Evolutionary conservation across 2,888 invertebrate species (phyloP), one percentile per base, ranked within the genome.

Genomic region (Taphrorychus bicolor): DNA sequence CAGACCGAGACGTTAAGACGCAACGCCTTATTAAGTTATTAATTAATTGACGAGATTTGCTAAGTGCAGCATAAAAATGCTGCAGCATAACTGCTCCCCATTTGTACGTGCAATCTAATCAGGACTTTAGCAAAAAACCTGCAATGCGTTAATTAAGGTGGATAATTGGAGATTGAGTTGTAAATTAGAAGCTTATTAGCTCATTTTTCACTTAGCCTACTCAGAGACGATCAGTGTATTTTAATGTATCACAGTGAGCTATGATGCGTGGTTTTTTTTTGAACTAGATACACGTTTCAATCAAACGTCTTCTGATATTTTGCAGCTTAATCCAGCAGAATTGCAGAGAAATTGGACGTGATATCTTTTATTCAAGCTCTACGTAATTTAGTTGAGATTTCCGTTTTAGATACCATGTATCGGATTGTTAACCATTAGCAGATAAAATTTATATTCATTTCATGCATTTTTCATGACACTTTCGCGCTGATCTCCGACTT

Each of bases 381-480:
- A 16, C 45, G 9, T 45, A 45, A 45, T 45, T 45, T 45, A 17
- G 45, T 16, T 45, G 11, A 45, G 45, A 45, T 45, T 45, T 45
- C 45, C 45, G 45, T 17, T 45, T 45, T 16, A 45, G 45, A 45
- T 45, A 45, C 45, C 45, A n/a, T 16, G 17, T 45, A 45, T 45
- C 17, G 45, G 45, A 45, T 32, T 32, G 32, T 32, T 7, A 7
- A 17, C 11, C 45, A 45, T n/a, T 45, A 45, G 5, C 45, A 45
- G 45, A 45, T n/a, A 16, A 45, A 45, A 45, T 45, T 45, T 14
- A 45, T 45, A 45, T 45, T 45, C 45, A 45, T 45, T 45, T 45
- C 45, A 45, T 45, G 45, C 45, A 45, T 45, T 45, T 45, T 45
- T 45, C 45, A 45, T 45, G 45, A 14, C 45, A 45, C 45, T 45